Percentiles rank a stretch among this genome's conserved stretches.
phyloP scores from a whole-genome alignment of 1,140 invertebrate genomes.

The Leptonema lineaticorne region DNA sequence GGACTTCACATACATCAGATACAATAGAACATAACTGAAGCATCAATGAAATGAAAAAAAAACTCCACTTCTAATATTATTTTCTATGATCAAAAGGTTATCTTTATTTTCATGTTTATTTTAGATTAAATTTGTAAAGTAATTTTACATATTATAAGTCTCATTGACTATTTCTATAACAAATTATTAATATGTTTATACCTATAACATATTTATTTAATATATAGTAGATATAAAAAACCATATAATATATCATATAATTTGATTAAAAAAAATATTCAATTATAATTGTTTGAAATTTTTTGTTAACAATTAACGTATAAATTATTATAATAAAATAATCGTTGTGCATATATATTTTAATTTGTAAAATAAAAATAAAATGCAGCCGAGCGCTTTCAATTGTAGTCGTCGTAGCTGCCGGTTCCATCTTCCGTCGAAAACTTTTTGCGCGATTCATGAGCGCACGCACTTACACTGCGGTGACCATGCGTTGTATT shows the following conservation, averaged over 20 bases:
- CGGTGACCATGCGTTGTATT: conserved; percentile 17
- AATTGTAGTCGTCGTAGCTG: neutral
- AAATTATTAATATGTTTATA: neutral
- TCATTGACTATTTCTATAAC: neutral
- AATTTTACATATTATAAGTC: no score
- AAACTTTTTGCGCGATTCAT: conserved; percentile 29
- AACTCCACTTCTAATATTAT: no score
- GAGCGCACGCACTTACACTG: conserved; percentile 16
- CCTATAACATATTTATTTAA: neutral
- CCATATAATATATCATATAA: neutral
- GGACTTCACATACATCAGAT: neutral
- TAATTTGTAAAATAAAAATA: neutral
- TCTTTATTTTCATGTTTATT: no score
- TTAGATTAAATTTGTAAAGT: no score
- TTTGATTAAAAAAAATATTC: neutral
- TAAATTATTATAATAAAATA: no score
- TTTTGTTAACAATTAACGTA: no score
- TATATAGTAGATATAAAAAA: neutral
- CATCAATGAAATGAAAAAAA: no score
- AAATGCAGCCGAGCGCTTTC: neutral
- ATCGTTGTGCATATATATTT: neutral
- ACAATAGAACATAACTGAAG: neutral
- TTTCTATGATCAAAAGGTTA: no score
- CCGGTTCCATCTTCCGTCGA: conserved; percentile 26
- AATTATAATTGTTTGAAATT: neutral